Conservation (phyloP, 2,888 invertebrate genomes). For the Brachypterus glaber region DNA sequence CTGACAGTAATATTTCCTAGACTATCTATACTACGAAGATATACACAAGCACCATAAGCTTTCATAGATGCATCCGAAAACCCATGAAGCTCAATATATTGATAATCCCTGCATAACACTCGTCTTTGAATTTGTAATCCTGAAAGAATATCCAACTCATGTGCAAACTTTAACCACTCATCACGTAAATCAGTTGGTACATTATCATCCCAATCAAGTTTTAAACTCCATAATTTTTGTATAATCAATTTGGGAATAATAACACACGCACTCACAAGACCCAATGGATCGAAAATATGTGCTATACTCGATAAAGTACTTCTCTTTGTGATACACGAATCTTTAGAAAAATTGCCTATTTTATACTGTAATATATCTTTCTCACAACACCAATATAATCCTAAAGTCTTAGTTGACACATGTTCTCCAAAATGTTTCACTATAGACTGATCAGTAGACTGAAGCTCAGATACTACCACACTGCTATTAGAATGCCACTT, state of each 20-base stretch:
- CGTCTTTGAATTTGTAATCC: constrained; percentile 9
- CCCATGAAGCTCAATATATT: constrained; percentile 6
- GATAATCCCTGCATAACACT: neutral
- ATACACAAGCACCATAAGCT: constrained; percentile 7
- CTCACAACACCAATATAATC: constrained; percentile 12
- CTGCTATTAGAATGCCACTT: constrained; percentile 12
- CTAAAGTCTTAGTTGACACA: constrained; percentile 12
- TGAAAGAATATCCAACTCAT: constrained; percentile 1
- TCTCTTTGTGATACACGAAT: constrained; percentile 9
- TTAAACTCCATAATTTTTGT: constrained; percentile 11
- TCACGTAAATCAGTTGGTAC: constrained; percentile 9
- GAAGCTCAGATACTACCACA: too few species aligned
- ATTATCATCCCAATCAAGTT: constrained; percentile 9
- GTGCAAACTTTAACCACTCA: constrained; percentile 4
- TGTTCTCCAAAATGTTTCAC: neutral
- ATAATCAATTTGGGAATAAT: constrained; percentile 11
- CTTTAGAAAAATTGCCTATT: too few species aligned
- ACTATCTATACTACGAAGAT: neutral
- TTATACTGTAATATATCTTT: constrained; percentile 6
- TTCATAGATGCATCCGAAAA: constrained; percentile 9
- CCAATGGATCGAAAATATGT: constrained; percentile 15
- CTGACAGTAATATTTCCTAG: constrained; percentile 3
- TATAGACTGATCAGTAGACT: neutral
- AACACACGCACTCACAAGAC: constrained; percentile 9
- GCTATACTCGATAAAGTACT: constrained; percentile 10